Percentiles rank a stretch among this genome's conserved stretches.
phyloP scores from a whole-genome alignment of 2,797 vertebrate species.

The Argyrosomus regius region DNA sequence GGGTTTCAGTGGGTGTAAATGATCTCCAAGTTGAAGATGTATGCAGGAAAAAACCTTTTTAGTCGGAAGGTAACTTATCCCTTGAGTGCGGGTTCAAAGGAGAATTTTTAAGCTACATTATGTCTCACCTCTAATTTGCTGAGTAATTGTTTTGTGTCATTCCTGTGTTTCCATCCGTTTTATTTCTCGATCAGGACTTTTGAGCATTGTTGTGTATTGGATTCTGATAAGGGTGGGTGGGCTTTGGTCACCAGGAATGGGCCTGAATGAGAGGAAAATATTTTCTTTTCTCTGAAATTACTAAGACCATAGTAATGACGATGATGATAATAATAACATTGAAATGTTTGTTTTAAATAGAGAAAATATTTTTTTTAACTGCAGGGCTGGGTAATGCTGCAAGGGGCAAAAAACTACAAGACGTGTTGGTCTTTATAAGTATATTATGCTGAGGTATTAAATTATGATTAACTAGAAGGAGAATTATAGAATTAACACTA shows the following conservation, averaged over 20 bases:
- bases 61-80: conserved; percentile 64
- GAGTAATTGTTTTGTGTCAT: conserved; percentile 85
- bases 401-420: conserved; percentile 83
- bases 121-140: conserved; percentile 82
- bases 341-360: conserved; percentile 90
- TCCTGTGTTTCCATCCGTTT: conserved; percentile 84
- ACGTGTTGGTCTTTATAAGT: conserved; percentile 83
- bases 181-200: conserved; percentile 80
- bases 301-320: conserved; percentile 80
- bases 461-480: conserved; percentile 88
- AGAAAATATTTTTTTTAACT: conserved; percentile 91
- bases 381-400: conserved; percentile 85
- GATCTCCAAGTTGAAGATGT: conserved; percentile 73
- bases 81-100: conserved; percentile 63
- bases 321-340: conserved; percentile 77
- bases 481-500: conserved; percentile 89
- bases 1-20: conserved; percentile 74
- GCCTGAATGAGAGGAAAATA: conserved; percentile 77
- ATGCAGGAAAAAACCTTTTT: conserved; percentile 68
- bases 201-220: conserved; percentile 78
- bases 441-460: conserved; percentile 87
- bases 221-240: conserved; percentile 78
- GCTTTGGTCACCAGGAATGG: conserved; percentile 70
- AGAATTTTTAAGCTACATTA: conserved; percentile 79
- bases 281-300: conserved; percentile 86